Evolutionary conservation across 2,113 vertebrate genomes (phyloP).

Genomic region (Megatriorchis doriae): DNA sequence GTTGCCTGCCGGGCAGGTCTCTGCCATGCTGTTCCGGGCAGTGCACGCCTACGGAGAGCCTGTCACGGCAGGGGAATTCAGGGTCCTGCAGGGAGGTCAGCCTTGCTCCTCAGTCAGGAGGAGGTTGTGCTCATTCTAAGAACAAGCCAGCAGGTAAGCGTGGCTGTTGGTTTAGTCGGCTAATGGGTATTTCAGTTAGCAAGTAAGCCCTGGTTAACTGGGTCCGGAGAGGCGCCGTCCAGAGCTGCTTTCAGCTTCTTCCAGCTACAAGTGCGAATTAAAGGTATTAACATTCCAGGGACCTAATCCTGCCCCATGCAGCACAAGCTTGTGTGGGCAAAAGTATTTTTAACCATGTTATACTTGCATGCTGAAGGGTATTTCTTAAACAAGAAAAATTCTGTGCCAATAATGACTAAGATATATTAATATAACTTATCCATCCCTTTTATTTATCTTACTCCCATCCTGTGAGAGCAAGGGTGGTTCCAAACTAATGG

Average conservation of each 20-base stretch:
- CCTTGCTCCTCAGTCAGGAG: background rate
- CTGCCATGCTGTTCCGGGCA: background rate
- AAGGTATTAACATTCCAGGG: conserved; percentile 39
- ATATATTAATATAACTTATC: background rate
- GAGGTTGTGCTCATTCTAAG: background rate
- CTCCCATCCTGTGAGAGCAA: background rate
- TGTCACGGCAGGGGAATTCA: fast-evolving
- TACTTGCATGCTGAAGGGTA: background rate
- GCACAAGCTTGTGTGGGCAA: background rate
- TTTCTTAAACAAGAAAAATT: background rate
- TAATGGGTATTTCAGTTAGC: background rate
- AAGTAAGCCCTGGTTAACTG: background rate
- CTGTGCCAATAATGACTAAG: background rate
- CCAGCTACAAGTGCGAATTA: background rate
- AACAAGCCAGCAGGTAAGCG: background rate
- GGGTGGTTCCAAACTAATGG: background rate
- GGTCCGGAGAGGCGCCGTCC: background rate
- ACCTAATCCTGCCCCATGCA: background rate
- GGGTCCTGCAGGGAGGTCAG: background rate
- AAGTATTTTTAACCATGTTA: background rate
- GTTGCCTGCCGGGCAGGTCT: background rate
- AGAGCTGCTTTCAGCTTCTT: background rate
- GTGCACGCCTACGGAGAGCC: fast-evolving
- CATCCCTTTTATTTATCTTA: background rate
- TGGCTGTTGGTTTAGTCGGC: background rate